Evolutionary conservation across 2,888 invertebrate genomes (phyloP).

Genomic region (Disparrhopalites patrizii): DNA sequence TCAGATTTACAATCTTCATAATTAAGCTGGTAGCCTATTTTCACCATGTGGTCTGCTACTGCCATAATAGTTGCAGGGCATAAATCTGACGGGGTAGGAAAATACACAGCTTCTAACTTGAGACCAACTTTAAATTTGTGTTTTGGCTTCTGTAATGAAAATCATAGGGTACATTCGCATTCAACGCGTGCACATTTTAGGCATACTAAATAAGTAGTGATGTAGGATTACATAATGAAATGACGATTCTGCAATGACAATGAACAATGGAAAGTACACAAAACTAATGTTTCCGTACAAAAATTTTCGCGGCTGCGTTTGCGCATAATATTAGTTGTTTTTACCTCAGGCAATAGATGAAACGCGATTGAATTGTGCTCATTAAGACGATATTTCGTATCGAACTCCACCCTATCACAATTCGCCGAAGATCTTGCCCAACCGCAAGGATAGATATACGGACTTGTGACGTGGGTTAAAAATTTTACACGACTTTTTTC

Average conservation of each 20-base stretch:
- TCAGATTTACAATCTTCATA: neutral
- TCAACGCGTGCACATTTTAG: too few species aligned
- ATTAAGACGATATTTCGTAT: too few species aligned
- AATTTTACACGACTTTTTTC: neutral
- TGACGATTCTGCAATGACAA: too few species aligned
- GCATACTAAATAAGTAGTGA: too few species aligned
- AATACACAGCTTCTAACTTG: conserved; percentile 5
- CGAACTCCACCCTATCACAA: too few species aligned
- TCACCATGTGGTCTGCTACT: conserved; percentile 8
- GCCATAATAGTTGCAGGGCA: conserved; percentile 5
- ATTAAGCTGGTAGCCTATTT: conserved; percentile 10
- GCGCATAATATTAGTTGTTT: too few species aligned
- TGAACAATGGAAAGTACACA: neutral
- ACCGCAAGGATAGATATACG: conserved; percentile 5
- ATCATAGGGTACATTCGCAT: too few species aligned
- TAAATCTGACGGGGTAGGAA: neutral
- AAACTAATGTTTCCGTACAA: too few species aligned
- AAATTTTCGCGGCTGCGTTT: too few species aligned
- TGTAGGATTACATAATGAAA: too few species aligned
- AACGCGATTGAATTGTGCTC: too few species aligned
- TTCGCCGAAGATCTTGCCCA: neutral
- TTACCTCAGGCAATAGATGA: too few species aligned
- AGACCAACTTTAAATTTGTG: conserved; percentile 10
- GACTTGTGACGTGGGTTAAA: conserved; percentile 11
- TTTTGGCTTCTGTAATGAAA: neutral